These are phyloP conservation scores for Dicyrtomina minuta DNA, from an alignment of 2,888 invertebrate species.

Conservation along the genomic window DNA sequence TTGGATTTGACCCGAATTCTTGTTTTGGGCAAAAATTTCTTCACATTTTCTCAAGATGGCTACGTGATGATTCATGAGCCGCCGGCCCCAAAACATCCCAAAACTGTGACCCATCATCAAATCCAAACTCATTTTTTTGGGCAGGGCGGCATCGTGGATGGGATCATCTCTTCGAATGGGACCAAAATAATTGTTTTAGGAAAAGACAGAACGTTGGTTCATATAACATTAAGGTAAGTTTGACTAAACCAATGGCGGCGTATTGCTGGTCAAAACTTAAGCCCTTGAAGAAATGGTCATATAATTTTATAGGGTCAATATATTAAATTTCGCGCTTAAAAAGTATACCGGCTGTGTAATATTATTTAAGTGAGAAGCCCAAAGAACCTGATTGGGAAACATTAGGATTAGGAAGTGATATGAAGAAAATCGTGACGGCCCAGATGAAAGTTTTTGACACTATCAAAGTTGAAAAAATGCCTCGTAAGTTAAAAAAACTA, in stretches of 20 bases:
- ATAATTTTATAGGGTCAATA: too few relatives aligned
- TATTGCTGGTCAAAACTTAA: too few relatives aligned
- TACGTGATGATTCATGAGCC: constrained; percentile 37
- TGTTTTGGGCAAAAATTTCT: constrained; percentile 39
- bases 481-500: neutral
- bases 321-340: too few relatives aligned
- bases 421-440: constrained; percentile 34
- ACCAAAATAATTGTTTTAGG: constrained; percentile 46
- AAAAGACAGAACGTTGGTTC: constrained; percentile 45
- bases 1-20: constrained; percentile 40
- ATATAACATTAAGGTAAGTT: constrained; percentile 41
- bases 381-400: constrained; percentile 39
- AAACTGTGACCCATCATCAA: constrained; percentile 8
- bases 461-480: constrained; percentile 6
- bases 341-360: too few relatives aligned
- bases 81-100: constrained; percentile 37
- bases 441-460: constrained; percentile 28
- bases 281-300: too few relatives aligned
- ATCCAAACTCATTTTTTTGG: constrained; percentile 46
- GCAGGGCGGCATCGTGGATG: constrained; percentile 46
- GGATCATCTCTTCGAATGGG: constrained; percentile 47
- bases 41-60: constrained; percentile 47
- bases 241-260: too few relatives aligned
- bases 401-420: constrained; percentile 37
- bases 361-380: constrained; percentile 27